Evolutionary conservation across 2,113 vertebrate species (phyloP).

Genomic region (Brachyhypopomus occidentalis): DNA sequence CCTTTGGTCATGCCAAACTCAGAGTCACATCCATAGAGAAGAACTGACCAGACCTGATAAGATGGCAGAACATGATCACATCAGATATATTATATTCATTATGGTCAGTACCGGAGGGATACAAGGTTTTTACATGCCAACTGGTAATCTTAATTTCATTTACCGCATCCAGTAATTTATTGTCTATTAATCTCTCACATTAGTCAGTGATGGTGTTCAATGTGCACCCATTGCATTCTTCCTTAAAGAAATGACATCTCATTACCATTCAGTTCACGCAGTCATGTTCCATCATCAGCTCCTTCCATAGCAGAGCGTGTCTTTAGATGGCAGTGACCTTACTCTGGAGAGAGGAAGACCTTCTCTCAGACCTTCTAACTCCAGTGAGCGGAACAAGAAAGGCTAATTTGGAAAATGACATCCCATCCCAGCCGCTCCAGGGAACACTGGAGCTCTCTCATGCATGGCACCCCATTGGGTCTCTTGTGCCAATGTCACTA

Average conservation of each 20-base stretch:
- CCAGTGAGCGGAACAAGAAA: slow-evolving; percentile 19
- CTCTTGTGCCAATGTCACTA: background rate
- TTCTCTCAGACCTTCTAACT: background rate
- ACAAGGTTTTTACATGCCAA: too few species aligned
- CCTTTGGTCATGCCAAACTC: too few species aligned
- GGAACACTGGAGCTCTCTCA: slow-evolving; percentile 10
- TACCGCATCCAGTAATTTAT: background rate
- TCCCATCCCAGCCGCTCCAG: slow-evolving; percentile 5
- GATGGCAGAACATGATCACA: too few species aligned
- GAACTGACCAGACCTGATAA: too few species aligned
- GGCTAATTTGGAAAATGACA: slow-evolving; percentile 41
- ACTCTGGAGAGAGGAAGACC: background rate
- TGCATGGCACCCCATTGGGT: background rate
- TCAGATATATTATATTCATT: too few species aligned
- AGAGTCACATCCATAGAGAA: too few species aligned
- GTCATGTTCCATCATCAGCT: slow-evolving; percentile 30
- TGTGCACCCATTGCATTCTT: background rate
- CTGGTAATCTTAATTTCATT: too few species aligned
- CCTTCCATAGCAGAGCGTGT: background rate
- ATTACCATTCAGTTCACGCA: slow-evolving; percentile 39
- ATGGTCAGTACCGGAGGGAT: too few species aligned
- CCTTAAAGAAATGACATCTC: background rate
- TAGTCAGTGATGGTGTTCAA: background rate
- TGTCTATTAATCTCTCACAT: background rate
- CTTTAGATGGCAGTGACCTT: slow-evolving; percentile 42